phyloP scores from a whole-genome alignment of 1,140 invertebrate species.

The Leptinotarsa texana region DNA sequence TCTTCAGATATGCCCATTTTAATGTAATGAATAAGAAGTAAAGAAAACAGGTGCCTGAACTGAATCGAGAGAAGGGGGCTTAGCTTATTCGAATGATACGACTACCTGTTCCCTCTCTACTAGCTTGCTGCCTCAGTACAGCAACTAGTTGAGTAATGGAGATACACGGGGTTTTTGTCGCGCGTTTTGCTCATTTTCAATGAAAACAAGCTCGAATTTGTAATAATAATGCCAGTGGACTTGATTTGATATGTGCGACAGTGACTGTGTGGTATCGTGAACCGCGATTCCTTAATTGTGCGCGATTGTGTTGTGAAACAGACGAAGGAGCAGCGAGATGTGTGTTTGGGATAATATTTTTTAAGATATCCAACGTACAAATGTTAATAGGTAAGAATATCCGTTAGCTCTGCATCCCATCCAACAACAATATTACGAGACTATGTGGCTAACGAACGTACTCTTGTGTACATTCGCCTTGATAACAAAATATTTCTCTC shows the following conservation, averaged over 20 bases:
- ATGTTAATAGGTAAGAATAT: conserved; percentile 6
- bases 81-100: conserved; percentile 5
- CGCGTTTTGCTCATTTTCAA: not conserved
- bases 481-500: conserved; percentile 5
- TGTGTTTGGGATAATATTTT: not conserved
- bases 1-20: conserved; percentile 6
- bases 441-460: not conserved
- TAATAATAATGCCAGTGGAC: not conserved
- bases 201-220: conserved; percentile 1
- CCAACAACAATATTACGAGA: conserved; percentile 4
- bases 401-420: not conserved
- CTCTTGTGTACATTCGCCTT: not conserved
- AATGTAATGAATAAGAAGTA: conserved; percentile 8
- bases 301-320: not conserved
- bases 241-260: not conserved
- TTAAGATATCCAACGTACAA: conserved; percentile 6
- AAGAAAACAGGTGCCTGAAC: conserved; percentile 5
- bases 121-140: not conserved
- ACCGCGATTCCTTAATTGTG: not conserved
- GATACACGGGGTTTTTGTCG: conserved; percentile 3
- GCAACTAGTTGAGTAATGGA: conserved; percentile 3
- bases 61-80: conserved; percentile 7
- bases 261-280: not conserved
- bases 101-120: conserved; percentile 7
- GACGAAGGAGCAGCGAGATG: not conserved